Evolutionary conservation across 2,888 invertebrate genomes (phyloP).

Genomic region (Lobophora halterata): DNA sequence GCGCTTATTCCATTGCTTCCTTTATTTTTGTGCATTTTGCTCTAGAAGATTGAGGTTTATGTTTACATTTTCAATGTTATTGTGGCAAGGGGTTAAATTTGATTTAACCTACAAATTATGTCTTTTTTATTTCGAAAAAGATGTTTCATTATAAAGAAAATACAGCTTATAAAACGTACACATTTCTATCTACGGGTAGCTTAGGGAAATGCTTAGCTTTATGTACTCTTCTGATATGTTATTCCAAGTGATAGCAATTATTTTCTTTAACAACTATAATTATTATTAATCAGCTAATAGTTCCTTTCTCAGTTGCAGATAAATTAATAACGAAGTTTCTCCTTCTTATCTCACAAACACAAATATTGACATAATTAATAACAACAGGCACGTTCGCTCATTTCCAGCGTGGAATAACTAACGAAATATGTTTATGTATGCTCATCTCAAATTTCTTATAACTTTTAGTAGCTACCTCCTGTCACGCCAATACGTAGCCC

Average conservation of each 20-base stretch:
- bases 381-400: conserved; percentile 56
- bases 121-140: no score
- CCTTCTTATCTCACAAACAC: conserved; percentile 57
- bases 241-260: conserved; percentile 8
- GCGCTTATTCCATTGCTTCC: conserved; percentile 46
- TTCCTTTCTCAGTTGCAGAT: conserved; percentile 45
- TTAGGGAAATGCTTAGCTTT: conserved; percentile 5
- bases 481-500: background rate
- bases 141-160: no score
- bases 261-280: conserved; percentile 37
- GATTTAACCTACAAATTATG: conserved; percentile 3
- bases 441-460: conserved; percentile 28
- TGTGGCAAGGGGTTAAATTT: conserved; percentile 24
- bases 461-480: background rate
- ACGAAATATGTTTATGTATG: conserved; percentile 33
- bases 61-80: conserved; percentile 12
- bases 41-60: conserved; percentile 35
- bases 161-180: no score
- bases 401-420: conserved; percentile 54
- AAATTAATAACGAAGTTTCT: conserved; percentile 59
- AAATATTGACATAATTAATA: conserved; percentile 72
- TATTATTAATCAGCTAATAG: conserved; percentile 51
- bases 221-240: conserved; percentile 7
- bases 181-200: no score
- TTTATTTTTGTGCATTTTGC: conserved; percentile 50